Evolutionary conservation across 2,888 invertebrate genomes (phyloP), one percentile per base, ranked within the genome.

Genomic region (Hymenopus coronatus): DNA sequence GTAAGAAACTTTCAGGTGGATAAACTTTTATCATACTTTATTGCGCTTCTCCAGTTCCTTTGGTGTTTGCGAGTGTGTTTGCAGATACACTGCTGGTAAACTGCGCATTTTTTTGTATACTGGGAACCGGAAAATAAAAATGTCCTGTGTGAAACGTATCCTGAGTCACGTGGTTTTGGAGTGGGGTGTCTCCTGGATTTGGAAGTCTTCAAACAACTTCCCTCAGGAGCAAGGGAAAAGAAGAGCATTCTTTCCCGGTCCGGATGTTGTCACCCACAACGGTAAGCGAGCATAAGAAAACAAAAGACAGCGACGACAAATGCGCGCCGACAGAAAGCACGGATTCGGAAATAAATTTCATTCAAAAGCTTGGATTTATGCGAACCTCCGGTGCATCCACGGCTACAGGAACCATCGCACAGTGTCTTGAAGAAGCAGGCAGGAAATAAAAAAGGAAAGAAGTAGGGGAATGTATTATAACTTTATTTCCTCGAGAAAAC

Each of bases 401-500:
- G 88, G 33, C 88, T 85, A 89, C 88, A 88, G 89, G 85, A 89
- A 84, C 85, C 86, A 27, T 70, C 83, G 27, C 83, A 82, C 82
- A 70, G 54, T 70, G 54, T 89, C 88, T 84, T 20, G 88, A 82
- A 40, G 89, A 85, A 87, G 84, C 82, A 54, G 81, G 40, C 28
- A 85, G 28, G 88, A 82, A 88, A 82, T 40, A 85, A 85, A 85
- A 40, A 54, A 85, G 25, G 82, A 83, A 83, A 84, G 84, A 27
- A 46, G 33, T 81, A 82, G 70, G 40, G 28, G 89, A 89, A 88
- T 88, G 88, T 89, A 88, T 89, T 88, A 88, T 89, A 89, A 89
- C 88, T 89, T 88, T 89, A 89, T 89, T 88, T 89, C 88, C 88
- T 89, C 40, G 83, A 70, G 89, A 89, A 89, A 87, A 87, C 83